A percentile compares a stretch with the other conserved stretches of the same genome.
Conservation (phyloP, 2,797 vertebrate genomes). For the Danio tinwini region DNA sequence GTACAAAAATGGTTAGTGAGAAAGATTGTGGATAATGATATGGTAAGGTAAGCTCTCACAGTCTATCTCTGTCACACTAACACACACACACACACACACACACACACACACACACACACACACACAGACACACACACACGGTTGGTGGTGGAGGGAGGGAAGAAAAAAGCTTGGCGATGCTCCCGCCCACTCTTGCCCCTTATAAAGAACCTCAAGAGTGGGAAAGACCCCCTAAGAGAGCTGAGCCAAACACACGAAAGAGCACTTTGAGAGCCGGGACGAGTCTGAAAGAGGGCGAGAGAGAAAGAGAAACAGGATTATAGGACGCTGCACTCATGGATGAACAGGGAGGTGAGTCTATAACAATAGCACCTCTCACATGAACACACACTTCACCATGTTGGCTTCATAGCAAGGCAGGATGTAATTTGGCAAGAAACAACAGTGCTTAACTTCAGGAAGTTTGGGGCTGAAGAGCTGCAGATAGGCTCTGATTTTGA, state of each 20-base stretch:
- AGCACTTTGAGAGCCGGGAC: conserved; percentile 37
- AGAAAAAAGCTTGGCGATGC: conserved; percentile 39
- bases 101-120: conserved; percentile 6
- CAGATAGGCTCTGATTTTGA: background rate
- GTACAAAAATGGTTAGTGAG: conserved; percentile 46
- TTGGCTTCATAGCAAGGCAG: conserved; percentile 15
- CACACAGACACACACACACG: background rate
- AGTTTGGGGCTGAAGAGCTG: background rate
- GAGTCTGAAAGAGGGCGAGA: conserved; percentile 26
- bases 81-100: too few species aligned
- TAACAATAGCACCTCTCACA: conserved; percentile 14
- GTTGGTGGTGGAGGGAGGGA: conserved; percentile 12
- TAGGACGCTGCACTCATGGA: conserved; percentile 71
- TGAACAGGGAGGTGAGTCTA: conserved; percentile 80
- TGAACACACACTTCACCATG: conserved; percentile 31
- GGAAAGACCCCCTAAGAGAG: conserved; percentile 59
- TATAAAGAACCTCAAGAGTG: conserved; percentile 61
- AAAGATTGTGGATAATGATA: conserved; percentile 43
- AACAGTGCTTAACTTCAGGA: background rate
- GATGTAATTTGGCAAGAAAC: conserved; percentile 20
- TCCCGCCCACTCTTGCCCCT: conserved; percentile 59
- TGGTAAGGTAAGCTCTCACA: conserved; percentile 29
- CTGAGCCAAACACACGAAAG: conserved; percentile 47
- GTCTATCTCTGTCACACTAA: background rate
- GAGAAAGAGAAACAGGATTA: conserved; percentile 41